A percentile compares a stretch with the other conserved stretches of the same genome.
Conservation (phyloP, 1,140 invertebrate species). For the Pectinophora gossypiella region DNA sequence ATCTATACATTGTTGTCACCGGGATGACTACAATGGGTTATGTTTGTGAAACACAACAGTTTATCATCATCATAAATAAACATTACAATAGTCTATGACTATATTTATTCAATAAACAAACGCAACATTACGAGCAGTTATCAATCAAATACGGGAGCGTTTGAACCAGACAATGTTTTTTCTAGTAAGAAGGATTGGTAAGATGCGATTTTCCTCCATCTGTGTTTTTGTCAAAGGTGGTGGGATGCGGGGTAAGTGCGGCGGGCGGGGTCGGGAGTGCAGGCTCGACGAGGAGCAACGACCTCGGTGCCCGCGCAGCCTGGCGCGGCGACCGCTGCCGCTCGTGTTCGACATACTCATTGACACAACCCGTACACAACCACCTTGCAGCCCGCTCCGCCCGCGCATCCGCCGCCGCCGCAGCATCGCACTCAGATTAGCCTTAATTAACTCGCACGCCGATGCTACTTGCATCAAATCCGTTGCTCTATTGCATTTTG, state of each 20-base stretch:
- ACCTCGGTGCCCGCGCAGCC: slow-evolving; percentile 54
- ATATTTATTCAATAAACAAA: too few relatives aligned
- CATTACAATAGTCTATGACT: too few relatives aligned
- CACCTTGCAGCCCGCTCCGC: background rate
- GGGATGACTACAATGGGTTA: too few relatives aligned
- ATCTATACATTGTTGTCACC: too few relatives aligned
- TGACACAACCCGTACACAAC: slow-evolving; percentile 22
- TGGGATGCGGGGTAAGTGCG: slow-evolving; percentile 33
- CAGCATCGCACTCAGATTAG: slow-evolving; percentile 7
- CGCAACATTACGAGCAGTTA: too few relatives aligned
- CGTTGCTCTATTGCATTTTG: too few relatives aligned
- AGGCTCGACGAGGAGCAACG: slow-evolving; percentile 53
- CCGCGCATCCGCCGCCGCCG: background rate
- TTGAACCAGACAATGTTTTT: too few relatives aligned
- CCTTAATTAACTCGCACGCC: slow-evolving; percentile 19
- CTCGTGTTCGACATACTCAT: slow-evolving; percentile 38
- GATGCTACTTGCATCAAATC: too few relatives aligned
- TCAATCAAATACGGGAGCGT: too few relatives aligned
- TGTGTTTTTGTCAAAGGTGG: background rate
- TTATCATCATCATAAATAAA: too few relatives aligned
- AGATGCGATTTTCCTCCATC: background rate
- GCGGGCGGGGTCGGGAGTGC: slow-evolving; percentile 37
- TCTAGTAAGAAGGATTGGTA: too few relatives aligned
- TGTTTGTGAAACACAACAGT: too few relatives aligned
- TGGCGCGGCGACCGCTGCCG: slow-evolving; percentile 21